Evolutionary conservation across 1,140 invertebrate species (phyloP).

Genomic region (Acromyrmex charruanus): DNA sequence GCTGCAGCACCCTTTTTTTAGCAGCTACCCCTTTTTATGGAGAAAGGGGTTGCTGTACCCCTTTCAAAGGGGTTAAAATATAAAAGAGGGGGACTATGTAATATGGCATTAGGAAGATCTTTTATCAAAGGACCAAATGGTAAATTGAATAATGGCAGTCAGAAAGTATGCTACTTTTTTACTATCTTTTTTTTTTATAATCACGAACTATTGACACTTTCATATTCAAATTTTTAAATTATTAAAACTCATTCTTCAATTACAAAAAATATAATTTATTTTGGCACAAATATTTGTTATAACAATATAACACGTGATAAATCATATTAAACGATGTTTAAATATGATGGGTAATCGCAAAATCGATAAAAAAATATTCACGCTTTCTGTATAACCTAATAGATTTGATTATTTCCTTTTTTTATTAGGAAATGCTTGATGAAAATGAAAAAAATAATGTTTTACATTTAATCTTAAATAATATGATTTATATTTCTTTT

Average conservation of each 20-base stretch:
- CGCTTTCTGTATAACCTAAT: background rate
- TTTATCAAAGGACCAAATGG: conserved; percentile 5
- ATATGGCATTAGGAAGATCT: conserved; percentile 59
- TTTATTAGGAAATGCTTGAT: conserved; percentile 41
- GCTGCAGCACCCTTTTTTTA: conserved; percentile 80
- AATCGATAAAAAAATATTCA: conserved; percentile 10
- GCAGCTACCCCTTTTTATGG: conserved; percentile 81
- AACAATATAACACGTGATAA: background rate
- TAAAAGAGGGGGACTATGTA: conserved; percentile 45
- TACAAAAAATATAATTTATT: background rate
- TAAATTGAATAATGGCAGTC: background rate
- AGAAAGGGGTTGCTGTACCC: conserved; percentile 79
- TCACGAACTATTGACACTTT: conserved; percentile 8
- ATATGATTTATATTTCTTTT: conserved; percentile 1
- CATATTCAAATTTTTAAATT: background rate
- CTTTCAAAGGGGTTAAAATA: conserved; percentile 79
- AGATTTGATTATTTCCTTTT: background rate
- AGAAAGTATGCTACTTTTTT: background rate
- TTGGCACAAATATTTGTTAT: background rate
- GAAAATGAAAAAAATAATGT: conserved; percentile 89
- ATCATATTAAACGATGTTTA: background rate
- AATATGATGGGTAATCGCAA: background rate
- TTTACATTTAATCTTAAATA: conserved; percentile 98
- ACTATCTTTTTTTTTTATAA: conserved; percentile 8
- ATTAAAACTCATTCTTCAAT: background rate